These are phyloP conservation scores for Gambelia wislizenii DNA, from an alignment of 2,797 vertebrate species.

Conservation along the genomic window DNA sequence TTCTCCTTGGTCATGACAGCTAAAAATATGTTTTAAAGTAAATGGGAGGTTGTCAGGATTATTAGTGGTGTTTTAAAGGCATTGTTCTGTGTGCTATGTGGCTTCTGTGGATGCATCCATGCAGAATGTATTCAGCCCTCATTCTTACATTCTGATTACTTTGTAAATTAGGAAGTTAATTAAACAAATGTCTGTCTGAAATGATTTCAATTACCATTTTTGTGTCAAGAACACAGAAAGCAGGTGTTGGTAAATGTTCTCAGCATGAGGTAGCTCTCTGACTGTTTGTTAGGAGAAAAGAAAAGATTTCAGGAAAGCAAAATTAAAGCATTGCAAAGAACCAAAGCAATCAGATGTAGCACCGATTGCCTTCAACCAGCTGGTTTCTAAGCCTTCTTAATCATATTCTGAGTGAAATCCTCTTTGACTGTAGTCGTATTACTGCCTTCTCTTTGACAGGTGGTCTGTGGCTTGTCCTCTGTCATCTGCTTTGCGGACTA, in stretches of 20 bases:
- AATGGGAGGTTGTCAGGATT: not conserved
- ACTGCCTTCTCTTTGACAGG: conserved; percentile 56
- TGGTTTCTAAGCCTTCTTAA: conserved; percentile 69
- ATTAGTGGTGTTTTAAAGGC: not conserved
- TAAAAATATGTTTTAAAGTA: not conserved
- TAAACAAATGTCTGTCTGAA: not conserved
- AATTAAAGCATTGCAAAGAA: not conserved
- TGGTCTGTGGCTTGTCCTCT: conserved; percentile 58
- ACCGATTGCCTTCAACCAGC: conserved; percentile 62
- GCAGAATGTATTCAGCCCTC: not conserved
- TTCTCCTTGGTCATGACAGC: not conserved
- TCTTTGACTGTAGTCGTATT: conserved; percentile 61
- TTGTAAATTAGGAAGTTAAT: conserved; percentile 10
- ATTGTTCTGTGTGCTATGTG: not conserved
- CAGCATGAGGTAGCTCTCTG: not conserved
- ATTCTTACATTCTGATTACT: not conserved
- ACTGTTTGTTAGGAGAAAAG: conserved; percentile 37
- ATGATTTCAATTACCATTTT: not conserved
- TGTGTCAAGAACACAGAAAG: not conserved
- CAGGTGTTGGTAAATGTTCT: not conserved
- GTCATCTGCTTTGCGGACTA: conserved; percentile 23
- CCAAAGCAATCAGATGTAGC: conserved; percentile 46
- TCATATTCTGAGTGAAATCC: conserved; percentile 65
- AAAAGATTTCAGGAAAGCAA: conserved; percentile 15
- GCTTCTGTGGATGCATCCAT: not conserved